Base-by-base conservation (phyloP, 2,888 invertebrate species). In the Rhabditoides inermis region DNA sequence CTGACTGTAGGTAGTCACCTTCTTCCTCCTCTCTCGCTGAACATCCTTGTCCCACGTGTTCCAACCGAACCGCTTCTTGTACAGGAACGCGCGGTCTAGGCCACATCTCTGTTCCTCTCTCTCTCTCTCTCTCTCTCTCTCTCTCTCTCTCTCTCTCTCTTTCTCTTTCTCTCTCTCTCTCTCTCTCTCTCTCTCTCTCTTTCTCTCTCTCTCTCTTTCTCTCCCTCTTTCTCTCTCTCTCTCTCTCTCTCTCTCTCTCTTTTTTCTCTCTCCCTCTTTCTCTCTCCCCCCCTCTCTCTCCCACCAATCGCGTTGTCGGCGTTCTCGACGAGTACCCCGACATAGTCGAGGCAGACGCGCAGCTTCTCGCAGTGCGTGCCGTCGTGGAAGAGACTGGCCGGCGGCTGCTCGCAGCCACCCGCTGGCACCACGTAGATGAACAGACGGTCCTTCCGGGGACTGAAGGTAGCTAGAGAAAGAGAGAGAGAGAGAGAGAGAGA, bases 371-470 rank as follows among this genome's bases (percentile, higher is more conserved):
- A 45, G 20, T 20, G 28, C 32, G 32, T 35, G 20, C 57, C 58
- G 40, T 57, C 49, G 30, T 61, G 56, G 44, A 65, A 65, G 26
- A 56, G 50, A n/a, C 60, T 51, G 22, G 56, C 56, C n/a, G 63
- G 61, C 0, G 58, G 37, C 30, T 59, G 51, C 0, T 58, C 59
- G 28, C 56, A 54, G 36, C 60, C 56, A 39, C 60, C 42, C 30
- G 56, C 45, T 0, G 61, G 61, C 5, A 61, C 56, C 35, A 65
- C 22, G 1, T 51, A 45, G 22, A 65, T 49, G 49, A 53, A 56
- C 10, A 63, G 36, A 20, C 62, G 59, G 46, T 63, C 60, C 45
- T 65, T 63, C 22, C 49, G 60, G 2, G 58, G 58, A 37, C 65
- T 62, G 39, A 36, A 61, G 51, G 26, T 6, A 45, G 44, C 15